Evolutionary conservation across 2,888 invertebrate genomes (phyloP).

Genomic region (Arrhopalites spinosus): DNA sequence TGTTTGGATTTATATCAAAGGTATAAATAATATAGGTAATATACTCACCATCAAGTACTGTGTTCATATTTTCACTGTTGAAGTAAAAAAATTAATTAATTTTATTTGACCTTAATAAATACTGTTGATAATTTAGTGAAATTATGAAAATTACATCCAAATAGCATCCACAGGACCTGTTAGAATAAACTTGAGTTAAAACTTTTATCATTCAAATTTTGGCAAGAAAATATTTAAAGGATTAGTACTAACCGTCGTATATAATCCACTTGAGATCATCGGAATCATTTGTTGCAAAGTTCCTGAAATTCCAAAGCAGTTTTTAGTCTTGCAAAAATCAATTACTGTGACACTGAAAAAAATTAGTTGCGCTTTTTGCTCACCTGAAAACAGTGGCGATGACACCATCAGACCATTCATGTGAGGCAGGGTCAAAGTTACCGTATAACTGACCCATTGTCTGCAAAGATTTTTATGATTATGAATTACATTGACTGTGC

Average conservation of each 20-base stretch:
- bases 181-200: conserved; percentile 70
- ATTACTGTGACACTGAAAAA: not conserved
- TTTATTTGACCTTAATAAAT: too few species aligned
- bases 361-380: too few species aligned
- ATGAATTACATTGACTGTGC: too few species aligned
- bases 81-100: too few species aligned
- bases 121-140: not conserved
- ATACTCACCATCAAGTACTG: conserved; percentile 10
- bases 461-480: too few species aligned
- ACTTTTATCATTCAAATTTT: too few species aligned
- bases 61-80: conserved; percentile 22
- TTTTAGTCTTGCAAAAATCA: not conserved
- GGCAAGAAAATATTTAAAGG: too few species aligned
- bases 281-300: conserved; percentile 74
- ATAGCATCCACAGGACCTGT: conserved; percentile 88
- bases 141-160: conserved; percentile 65
- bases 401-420: conserved; percentile 90
- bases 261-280: conserved; percentile 78
- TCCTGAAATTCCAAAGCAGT: conserved; percentile 64
- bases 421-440: conserved; percentile 86
- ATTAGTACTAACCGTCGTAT: too few species aligned
- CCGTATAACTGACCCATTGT: conserved; percentile 92
- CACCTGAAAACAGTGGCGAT: conserved; percentile 67
- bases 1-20: too few species aligned
- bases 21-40: not conserved